Conservation (phyloP, 2,113 vertebrate genomes). For the Lepus europaeus region DNA sequence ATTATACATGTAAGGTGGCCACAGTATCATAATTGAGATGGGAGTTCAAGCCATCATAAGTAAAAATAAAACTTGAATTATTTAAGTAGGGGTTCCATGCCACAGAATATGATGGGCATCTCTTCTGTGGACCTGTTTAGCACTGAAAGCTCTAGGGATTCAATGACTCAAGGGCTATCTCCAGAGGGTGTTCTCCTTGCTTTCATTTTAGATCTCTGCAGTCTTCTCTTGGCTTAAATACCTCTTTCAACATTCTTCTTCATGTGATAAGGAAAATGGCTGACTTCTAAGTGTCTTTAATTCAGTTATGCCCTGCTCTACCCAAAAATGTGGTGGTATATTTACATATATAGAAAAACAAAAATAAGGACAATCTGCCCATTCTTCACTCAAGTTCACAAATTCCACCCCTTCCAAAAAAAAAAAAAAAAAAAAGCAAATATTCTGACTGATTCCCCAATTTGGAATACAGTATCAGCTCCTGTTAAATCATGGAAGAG, state of each 20-base stretch:
- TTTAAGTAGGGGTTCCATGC: not conserved
- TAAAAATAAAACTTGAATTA: not conserved
- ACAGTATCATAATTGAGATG: not conserved
- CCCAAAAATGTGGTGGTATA: not conserved
- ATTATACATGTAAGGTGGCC: not conserved
- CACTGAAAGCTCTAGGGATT: not conserved
- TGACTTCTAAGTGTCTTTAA: not conserved
- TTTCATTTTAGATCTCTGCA: not conserved
- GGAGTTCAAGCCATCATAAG: not conserved
- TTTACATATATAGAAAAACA: not conserved
- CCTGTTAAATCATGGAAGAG: not conserved
- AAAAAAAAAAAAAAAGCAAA: not conserved
- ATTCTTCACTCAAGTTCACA: not conserved
- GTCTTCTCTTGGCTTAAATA: not conserved
- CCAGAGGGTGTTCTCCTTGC: not conserved
- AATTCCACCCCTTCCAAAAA: fast-evolving
- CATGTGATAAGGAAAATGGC: not conserved
- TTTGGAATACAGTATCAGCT: not conserved
- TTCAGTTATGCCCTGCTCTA: not conserved
- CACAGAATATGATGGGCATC: not conserved
- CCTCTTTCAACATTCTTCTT: not conserved
- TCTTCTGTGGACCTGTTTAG: not conserved
- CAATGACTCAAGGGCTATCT: not conserved
- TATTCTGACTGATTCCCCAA: not conserved
- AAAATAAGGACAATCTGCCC: too few relatives aligned